Conservation (phyloP, 2,888 invertebrate genomes). For the Lysandra coridon region DNA sequence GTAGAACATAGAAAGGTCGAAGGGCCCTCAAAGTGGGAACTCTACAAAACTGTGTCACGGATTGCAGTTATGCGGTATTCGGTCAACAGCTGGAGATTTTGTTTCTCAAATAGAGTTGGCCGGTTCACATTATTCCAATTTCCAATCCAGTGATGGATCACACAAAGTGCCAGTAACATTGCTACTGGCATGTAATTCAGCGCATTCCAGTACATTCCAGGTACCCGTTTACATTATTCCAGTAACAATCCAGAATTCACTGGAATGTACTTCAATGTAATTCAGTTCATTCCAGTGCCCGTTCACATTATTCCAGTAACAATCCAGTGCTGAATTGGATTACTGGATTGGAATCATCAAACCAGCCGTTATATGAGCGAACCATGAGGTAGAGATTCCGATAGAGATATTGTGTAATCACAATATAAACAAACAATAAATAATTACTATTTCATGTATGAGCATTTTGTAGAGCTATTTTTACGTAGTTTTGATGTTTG, state of each 20-base stretch:
- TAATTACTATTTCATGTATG: background rate
- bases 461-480: background rate
- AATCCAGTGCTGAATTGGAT: too few relatives aligned
- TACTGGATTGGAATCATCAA: too few relatives aligned
- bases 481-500: background rate
- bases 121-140: too few relatives aligned
- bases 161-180: too few relatives aligned
- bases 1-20: background rate
- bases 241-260: too few relatives aligned
- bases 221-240: too few relatives aligned
- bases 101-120: background rate
- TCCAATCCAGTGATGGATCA: too few relatives aligned
- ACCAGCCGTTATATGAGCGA: background rate
- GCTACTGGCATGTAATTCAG: too few relatives aligned
- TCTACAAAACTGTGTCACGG: constrained; percentile 11
- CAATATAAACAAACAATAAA: background rate
- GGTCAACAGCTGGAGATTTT: background rate
- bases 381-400: background rate
- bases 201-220: too few relatives aligned
- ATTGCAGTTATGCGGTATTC: constrained; percentile 11
- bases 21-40: background rate
- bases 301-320: too few relatives aligned
- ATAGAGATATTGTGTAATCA: background rate
- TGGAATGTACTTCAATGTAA: too few relatives aligned
- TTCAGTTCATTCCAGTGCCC: too few relatives aligned